Evolutionary conservation across 2,113 vertebrate genomes (phyloP), one percentile per base, ranked within the genome.

Genomic region (Melanerpes aurifrons): DNA sequence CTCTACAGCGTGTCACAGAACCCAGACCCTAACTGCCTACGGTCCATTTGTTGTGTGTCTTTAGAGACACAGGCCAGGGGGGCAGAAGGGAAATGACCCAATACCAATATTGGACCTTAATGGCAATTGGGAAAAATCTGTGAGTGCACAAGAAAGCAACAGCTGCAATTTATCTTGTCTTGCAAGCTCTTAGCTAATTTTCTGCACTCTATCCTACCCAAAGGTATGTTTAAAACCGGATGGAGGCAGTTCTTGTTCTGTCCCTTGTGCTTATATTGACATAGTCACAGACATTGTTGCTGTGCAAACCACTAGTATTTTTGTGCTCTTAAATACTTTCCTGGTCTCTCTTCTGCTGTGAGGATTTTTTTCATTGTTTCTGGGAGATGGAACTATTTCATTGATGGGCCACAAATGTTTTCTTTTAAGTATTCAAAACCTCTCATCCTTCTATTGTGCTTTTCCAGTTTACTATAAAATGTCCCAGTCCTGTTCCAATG

Each of bases 381-480:
- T 86, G 74, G 35, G 75, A 82, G 75, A 61, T 80, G 57, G 57
- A 89, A 16, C 57, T 77, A 32, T 91, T 95, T 94, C 82, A 91
- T 91, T 94, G 85, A 74, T 57, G 35, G 69, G 16, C 61, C 82
- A 80, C 87, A 88, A 95, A 62, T 90, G 82, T 90, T 96, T 92
- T 86, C 50, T 80, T 67, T 86, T 80, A 80, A 77, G 47, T 40
- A 53, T 37, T 80, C 31, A 69, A 43, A 87, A 15, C 0, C 6
- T 69, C 47, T 92, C 70, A 37, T 86, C 66, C 69, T 93, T 62
- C 35, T 37, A 8, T 82, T 92, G 71, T 92, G 29, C 67, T 90
- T 78, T 63, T 32, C 61, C 72, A 87, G 9, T 68, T 82, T 18
- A 43, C 35, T 87, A 8, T 81, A 4, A 80, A 90, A n/a, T 40